Conservation (phyloP, 2,888 invertebrate species). For the Clivina fossor region DNA sequence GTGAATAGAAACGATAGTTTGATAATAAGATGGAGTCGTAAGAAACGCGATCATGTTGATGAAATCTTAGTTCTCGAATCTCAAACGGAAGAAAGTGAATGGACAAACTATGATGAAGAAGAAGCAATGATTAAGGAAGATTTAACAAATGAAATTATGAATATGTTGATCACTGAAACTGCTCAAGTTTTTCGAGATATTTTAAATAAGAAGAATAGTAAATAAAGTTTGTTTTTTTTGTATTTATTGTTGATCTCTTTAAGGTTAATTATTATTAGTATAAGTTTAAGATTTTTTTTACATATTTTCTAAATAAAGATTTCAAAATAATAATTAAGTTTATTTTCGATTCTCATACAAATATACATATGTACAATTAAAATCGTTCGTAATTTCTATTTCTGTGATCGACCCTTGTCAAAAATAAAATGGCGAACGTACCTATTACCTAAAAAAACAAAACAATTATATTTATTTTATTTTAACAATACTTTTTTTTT, state of each 20-base stretch:
- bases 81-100: slow-evolving; percentile 70
- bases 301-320: too few species aligned
- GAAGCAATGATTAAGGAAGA: slow-evolving; percentile 68
- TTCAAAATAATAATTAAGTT: too few species aligned
- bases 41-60: slow-evolving; percentile 70
- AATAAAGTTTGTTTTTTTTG: too few species aligned
- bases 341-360: too few species aligned
- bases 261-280: too few species aligned
- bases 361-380: too few species aligned
- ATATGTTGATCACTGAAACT: slow-evolving; percentile 58
- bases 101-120: slow-evolving; percentile 73
- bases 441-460: not conserved
- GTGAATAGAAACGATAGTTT: slow-evolving; percentile 58
- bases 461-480: not conserved
- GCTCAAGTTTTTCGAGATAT: slow-evolving; percentile 44
- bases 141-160: slow-evolving; percentile 61
- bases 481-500: not conserved
- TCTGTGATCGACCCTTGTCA: too few species aligned
- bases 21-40: slow-evolving; percentile 63
- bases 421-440: not conserved
- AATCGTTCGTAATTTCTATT: too few species aligned
- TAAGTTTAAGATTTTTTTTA: too few species aligned
- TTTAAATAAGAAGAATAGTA: slow-evolving; percentile 39
- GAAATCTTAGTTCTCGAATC: slow-evolving; percentile 70
- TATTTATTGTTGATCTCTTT: slow-evolving; percentile 10